Percentiles rank a stretch among this genome's conserved stretches.
Evolutionary conservation across 2,888 invertebrate species (phyloP).

Genomic region (Hypselothyrea guttata): DNA sequence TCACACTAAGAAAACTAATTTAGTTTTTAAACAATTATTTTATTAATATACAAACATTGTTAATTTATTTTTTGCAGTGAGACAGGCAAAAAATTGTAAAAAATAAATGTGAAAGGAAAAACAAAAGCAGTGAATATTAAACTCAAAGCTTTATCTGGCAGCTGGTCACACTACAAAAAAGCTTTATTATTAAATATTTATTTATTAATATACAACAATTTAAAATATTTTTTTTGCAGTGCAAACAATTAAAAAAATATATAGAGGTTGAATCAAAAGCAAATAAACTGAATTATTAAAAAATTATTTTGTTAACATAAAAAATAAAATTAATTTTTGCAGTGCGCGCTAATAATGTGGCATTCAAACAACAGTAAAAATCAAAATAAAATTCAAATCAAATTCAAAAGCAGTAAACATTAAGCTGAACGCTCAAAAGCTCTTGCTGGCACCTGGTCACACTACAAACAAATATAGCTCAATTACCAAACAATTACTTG

Average conservation of each 20-base stretch:
- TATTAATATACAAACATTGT: too few species aligned
- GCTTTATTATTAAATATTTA: too few species aligned
- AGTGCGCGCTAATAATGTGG: too few species aligned
- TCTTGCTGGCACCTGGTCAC: constrained; percentile 31
- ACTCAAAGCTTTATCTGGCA: neutral
- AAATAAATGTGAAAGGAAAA: constrained; percentile 3
- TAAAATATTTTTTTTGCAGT: too few species aligned
- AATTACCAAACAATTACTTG: constrained; percentile 12
- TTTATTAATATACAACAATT: too few species aligned
- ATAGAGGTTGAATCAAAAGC: neutral
- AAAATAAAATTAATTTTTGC: neutral
- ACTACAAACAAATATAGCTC: constrained; percentile 24
- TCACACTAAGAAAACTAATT: too few species aligned
- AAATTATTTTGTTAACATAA: neutral
- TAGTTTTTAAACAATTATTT: too few species aligned
- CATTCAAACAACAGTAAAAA: too few species aligned
- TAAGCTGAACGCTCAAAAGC: constrained; percentile 17
- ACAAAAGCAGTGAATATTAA: constrained; percentile 41
- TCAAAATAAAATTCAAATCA: constrained; percentile 12
- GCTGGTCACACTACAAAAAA: constrained; percentile 1
- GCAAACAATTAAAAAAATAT: neutral
- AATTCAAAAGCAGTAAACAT: neutral
- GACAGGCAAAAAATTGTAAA: neutral
- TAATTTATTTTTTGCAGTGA: too few species aligned
- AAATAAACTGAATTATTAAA: neutral